Evolutionary conservation across 2,888 invertebrate species (phyloP).

Genomic region (Pristionchus arcanus): DNA sequence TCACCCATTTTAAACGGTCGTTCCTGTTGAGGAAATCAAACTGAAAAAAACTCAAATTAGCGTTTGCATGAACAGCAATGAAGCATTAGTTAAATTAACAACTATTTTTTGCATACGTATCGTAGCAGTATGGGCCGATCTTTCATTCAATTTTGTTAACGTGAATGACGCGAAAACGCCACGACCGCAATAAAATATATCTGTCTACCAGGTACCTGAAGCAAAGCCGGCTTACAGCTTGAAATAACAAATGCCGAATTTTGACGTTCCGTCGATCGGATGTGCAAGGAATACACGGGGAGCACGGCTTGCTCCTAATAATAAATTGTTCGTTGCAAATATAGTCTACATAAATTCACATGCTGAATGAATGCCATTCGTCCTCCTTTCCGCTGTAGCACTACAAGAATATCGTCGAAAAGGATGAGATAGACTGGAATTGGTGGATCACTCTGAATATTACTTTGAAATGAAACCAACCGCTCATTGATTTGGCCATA

Average conservation of each 20-base stretch:
- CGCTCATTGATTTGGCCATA: conserved; percentile 8
- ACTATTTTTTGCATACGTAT: no score
- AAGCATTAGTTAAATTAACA: no score
- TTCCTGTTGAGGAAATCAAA: conserved; percentile 63
- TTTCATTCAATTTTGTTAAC: no score
- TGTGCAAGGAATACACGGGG: conserved; percentile 61
- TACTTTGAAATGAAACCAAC: not conserved
- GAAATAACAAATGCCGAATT: conserved; percentile 50
- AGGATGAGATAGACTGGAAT: conserved; percentile 60
- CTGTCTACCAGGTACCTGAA: not conserved
- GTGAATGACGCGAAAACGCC: no score
- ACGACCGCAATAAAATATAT: not conserved
- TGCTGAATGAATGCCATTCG: conserved; percentile 60
- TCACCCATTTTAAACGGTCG: conserved; percentile 66
- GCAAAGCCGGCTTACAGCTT: conserved; percentile 34
- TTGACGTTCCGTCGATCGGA: conserved; percentile 60
- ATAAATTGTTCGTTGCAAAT: not conserved
- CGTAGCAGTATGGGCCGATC: no score
- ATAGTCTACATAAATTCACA: not conserved
- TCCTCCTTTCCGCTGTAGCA: conserved; percentile 60
- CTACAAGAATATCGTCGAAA: conserved; percentile 70
- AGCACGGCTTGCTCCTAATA: conserved; percentile 65
- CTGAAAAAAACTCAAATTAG: conserved; percentile 34
- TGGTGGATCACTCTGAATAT: not conserved
- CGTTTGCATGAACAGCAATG: not conserved